These are phyloP conservation scores for Tanypteryx hageni DNA, from an alignment of 2,888 invertebrate species.

Conservation along the genomic window DNA sequence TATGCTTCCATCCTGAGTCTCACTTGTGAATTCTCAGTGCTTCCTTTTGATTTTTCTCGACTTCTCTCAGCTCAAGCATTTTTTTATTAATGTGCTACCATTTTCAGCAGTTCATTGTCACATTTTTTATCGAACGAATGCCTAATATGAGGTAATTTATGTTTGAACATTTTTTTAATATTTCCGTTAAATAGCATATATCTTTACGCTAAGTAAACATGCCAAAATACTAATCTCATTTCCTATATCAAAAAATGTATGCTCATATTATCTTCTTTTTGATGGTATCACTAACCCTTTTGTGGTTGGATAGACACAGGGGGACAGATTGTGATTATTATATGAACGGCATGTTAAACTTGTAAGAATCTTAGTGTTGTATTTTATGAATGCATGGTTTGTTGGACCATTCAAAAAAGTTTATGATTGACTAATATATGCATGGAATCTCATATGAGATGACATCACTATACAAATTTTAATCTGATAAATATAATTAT, in stretches of 20 bases:
- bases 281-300: constrained; percentile 23
- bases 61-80: constrained; percentile 35
- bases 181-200: not conserved
- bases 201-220: not conserved
- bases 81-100: not conserved
- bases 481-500: constrained; percentile 51
- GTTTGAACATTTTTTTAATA: not conserved
- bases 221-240: not conserved
- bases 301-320: constrained; percentile 50
- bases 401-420: constrained; percentile 52
- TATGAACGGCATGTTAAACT: constrained; percentile 7
- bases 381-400: constrained; percentile 55
- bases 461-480: constrained; percentile 25
- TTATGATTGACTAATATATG: constrained; percentile 41
- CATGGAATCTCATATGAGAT: constrained; percentile 29
- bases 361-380: not conserved
- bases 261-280: not conserved
- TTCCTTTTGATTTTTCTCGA: constrained; percentile 42
- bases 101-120: not conserved
- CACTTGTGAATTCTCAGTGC: constrained; percentile 58
- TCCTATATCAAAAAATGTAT: not conserved
- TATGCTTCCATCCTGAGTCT: constrained; percentile 43
- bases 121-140: no score
- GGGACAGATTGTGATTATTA: constrained; percentile 28
- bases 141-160: no score